These are phyloP conservation scores for Pseudobourletiella spinata DNA, from an alignment of 1,140 invertebrate species.

Conservation along the genomic window DNA sequence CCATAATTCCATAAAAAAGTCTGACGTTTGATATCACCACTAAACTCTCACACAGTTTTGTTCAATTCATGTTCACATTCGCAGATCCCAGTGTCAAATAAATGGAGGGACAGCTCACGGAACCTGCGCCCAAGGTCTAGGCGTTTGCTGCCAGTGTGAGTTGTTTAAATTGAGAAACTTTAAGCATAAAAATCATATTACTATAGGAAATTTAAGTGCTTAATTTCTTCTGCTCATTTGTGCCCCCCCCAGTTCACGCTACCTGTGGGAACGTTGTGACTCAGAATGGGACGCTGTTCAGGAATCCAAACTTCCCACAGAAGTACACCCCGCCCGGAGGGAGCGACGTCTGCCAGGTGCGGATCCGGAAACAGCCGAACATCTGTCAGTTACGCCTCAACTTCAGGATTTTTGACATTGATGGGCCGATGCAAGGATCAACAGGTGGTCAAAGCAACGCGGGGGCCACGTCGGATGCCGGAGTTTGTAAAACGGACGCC, in stretches of 20 bases:
- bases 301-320: constrained; percentile 32
- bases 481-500: constrained; percentile 30
- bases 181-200: no score
- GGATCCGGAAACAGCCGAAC: constrained; percentile 25
- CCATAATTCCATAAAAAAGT: no score
- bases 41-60: neutral
- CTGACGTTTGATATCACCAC: no score
- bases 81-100: constrained; percentile 20
- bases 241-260: constrained; percentile 23
- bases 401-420: constrained; percentile 32
- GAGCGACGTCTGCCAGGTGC: constrained; percentile 30
- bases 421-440: constrained; percentile 17
- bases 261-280: constrained; percentile 28
- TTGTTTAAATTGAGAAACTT: no score
- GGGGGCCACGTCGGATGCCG: constrained; percentile 16
- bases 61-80: no score
- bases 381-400: constrained; percentile 30
- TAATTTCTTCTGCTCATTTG: no score
- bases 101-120: constrained; percentile 26
- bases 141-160: constrained; percentile 30
- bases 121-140: constrained; percentile 31
- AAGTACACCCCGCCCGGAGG: constrained; percentile 23
- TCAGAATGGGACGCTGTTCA: constrained; percentile 31
- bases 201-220: no score
- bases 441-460: neutral